Base-by-base conservation (phyloP, 2,113 vertebrate species). In the Zonotrichia leucophrys region DNA sequence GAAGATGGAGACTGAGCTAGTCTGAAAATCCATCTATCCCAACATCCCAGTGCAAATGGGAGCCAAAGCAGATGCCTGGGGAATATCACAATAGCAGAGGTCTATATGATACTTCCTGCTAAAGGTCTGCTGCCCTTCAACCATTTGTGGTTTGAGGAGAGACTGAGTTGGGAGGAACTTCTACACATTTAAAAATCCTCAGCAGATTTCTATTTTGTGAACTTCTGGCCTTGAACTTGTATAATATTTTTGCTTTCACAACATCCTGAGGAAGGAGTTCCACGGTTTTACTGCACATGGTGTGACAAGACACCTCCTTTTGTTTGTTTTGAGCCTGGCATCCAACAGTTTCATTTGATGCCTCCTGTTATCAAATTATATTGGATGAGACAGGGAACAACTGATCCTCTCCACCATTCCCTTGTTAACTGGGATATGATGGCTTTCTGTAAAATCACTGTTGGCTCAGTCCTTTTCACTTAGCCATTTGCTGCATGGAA, bases 241-340 rank as follows among this genome's bases (percentile, higher is more conserved):
- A 0, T 53, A 77, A 62, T 3, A 41, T 53, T 86, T 94, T 64
- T 80, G 31, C n/a, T 91, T 96, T 89, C 37, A 46, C 50, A 86
- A 20, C 9, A 80, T 66, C 42, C 41, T 0, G 0, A 81, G n/a
- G 46, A 90, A 95, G 53, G 41, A 83, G 35, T 30, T 94, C 59
- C 46, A 37, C 9, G 33, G 76, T 72, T 92, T 89, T 81, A 33
- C 47, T 81, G 44, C 60, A 67, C 47, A 11, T 55, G 47, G 15
- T 84, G 52, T 78, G 64, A 81, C 0, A 10, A 80, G 67, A 41
- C 55, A 74, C 14, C 12, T 86, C 41, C 23, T 83, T 90, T 92
- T 89, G 46, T 91, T 91, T 89, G 50, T 87, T 92, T 86, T 87
- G 64, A 96, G 69, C 19, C 30, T 67, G 47, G 21, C 39, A 81